phyloP scores from a whole-genome alignment of 2,797 vertebrate genomes.

The Esox lucius region DNA sequence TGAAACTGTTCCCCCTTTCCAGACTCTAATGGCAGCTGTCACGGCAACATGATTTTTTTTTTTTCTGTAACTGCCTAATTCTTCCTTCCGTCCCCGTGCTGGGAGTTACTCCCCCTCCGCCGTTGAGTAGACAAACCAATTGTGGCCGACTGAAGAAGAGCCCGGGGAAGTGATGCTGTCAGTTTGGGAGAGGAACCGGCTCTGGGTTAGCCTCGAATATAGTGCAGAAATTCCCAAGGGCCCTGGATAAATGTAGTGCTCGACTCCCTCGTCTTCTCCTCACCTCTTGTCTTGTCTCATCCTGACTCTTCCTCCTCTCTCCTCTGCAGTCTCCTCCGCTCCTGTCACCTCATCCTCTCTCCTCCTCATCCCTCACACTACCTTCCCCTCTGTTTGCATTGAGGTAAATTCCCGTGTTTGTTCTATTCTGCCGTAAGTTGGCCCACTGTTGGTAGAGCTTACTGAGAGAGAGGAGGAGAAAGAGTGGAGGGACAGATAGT shows the following conservation, averaged over 20 bases:
- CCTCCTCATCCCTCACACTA: background rate
- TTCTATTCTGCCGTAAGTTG: too few relatives aligned
- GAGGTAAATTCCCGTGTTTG: too few relatives aligned
- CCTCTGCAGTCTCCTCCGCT: constrained; percentile 32
- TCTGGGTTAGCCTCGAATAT: constrained; percentile 25
- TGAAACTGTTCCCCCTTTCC: too few relatives aligned
- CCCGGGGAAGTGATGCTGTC: constrained; percentile 76
- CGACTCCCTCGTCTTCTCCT: too few relatives aligned
- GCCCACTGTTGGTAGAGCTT: too few relatives aligned
- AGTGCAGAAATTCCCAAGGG: background rate
- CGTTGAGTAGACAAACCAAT: constrained; percentile 65
- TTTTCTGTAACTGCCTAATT: background rate
- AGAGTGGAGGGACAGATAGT: constrained; percentile 48
- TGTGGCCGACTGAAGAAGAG: constrained; percentile 68
- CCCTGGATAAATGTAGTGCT: background rate
- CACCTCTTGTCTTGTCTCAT: too few relatives aligned
- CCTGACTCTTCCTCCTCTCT: constrained; percentile 52
- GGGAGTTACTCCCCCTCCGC: constrained; percentile 57
- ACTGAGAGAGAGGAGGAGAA: constrained; percentile 40
- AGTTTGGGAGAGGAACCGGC: constrained; percentile 61
- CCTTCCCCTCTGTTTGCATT: too few relatives aligned
- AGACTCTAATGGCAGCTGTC: too few relatives aligned
- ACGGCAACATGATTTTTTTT: background rate
- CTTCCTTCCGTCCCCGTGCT: constrained; percentile 32
- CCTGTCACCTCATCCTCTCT: constrained; percentile 22